These are phyloP conservation scores for Guaruba guarouba DNA, from an alignment of 2,113 vertebrate species.

Conservation along the genomic window DNA sequence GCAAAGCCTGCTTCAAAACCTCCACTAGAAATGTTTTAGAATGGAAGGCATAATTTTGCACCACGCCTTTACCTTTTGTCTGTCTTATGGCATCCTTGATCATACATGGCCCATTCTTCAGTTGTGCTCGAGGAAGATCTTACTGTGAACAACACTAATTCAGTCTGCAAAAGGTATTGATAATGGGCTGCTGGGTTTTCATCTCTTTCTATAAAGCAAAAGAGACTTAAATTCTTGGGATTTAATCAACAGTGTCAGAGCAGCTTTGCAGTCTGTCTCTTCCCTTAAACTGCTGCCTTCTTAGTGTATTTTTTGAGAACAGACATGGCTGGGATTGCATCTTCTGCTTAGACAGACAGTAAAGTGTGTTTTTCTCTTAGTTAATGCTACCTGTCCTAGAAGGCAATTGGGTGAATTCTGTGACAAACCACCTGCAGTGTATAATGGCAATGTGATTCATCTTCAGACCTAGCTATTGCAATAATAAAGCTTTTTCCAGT, in stretches of 20 bases:
- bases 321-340: neutral
- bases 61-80: neutral
- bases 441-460: slow-evolving; percentile 49
- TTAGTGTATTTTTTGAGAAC: neutral
- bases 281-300: neutral
- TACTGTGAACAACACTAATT: neutral
- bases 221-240: neutral
- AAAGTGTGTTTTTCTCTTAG: neutral
- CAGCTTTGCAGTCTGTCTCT: neutral
- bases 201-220: neutral
- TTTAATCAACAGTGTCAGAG: neutral
- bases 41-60: neutral
- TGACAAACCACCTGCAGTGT: slow-evolving; percentile 46
- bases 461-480: slow-evolving; percentile 27
- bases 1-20: neutral
- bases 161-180: neutral
- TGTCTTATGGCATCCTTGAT: neutral
- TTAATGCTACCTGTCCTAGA: slow-evolving; percentile 38
- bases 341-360: neutral
- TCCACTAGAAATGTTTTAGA: neutral
- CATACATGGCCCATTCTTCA: neutral
- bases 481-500: slow-evolving; percentile 50
- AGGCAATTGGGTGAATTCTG: slow-evolving; percentile 12
- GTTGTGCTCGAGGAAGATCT: neutral
- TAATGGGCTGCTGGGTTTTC: neutral